phyloP scores from a whole-genome alignment of 2,797 vertebrate genomes.

The Trachurus trachurus region DNA sequence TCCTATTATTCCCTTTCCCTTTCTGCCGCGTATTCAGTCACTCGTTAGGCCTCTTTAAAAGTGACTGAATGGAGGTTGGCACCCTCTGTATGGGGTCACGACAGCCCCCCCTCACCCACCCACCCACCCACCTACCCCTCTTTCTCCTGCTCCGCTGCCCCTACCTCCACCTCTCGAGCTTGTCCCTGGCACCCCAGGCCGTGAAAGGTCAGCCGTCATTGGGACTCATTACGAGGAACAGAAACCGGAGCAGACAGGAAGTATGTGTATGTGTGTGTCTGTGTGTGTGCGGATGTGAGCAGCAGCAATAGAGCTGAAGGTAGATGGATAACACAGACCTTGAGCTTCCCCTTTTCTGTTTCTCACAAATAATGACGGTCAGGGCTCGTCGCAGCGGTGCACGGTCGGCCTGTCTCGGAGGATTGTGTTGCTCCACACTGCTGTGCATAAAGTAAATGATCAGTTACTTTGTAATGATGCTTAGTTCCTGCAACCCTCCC shows the following conservation, averaged over 20 bases:
- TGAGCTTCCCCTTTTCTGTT: constrained; percentile 37
- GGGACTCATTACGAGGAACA: constrained; percentile 80
- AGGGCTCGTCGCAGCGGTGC: constrained; percentile 14
- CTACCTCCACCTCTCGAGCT: constrained; percentile 25
- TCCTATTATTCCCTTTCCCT: constrained; percentile 5
- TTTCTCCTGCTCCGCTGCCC: background rate
- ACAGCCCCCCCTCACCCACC: constrained; percentile 6
- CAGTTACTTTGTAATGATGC: constrained; percentile 42
- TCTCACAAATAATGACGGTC: constrained; percentile 33
- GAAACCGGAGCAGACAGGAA: constrained; percentile 68
- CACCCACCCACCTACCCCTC: background rate
- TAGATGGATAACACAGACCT: constrained; percentile 48
- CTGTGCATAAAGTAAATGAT: constrained; percentile 50
- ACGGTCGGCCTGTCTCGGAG: constrained; percentile 14
- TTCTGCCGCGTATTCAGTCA: constrained; percentile 47
- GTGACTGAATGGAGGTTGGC: constrained; percentile 66
- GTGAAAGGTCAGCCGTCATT: constrained; percentile 84
- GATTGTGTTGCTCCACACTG: constrained; percentile 4
- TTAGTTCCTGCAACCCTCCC: constrained; percentile 6
- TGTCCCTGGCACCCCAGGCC: constrained; percentile 57
- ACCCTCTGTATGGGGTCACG: constrained; percentile 61
- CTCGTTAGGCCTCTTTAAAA: constrained; percentile 62
- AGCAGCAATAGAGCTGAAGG: constrained; percentile 38
- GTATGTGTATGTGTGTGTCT: constrained; percentile 27
- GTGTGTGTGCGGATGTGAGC: constrained; percentile 22